phyloP scores from a whole-genome alignment of 1,140 invertebrate species.

The Drosophila kurseongensis region DNA sequence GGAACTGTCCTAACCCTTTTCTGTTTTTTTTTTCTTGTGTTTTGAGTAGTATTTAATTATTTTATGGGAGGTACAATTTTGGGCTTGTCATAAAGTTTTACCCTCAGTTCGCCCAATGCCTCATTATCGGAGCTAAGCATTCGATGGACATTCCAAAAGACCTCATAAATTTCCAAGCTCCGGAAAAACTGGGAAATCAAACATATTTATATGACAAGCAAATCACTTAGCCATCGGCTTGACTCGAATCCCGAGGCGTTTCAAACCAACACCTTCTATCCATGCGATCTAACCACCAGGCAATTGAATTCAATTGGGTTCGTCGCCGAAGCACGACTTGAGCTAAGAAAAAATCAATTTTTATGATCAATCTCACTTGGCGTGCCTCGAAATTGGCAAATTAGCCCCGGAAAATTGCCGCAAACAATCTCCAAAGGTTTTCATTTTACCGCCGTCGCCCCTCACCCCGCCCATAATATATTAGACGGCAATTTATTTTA shows the following conservation, averaged over 20 bases:
- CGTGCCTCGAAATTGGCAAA: slow-evolving; percentile 75
- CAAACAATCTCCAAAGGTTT: slow-evolving; percentile 43
- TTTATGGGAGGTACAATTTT: slow-evolving; percentile 50
- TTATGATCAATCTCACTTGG: slow-evolving; percentile 77
- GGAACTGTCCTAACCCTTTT: slow-evolving; percentile 3
- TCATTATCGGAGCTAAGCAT: slow-evolving; percentile 39
- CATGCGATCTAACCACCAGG: slow-evolving; percentile 32
- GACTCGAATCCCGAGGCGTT: slow-evolving; percentile 30
- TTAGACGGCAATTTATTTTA: slow-evolving; percentile 57
- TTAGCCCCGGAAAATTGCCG: slow-evolving; percentile 68
- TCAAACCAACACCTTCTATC: slow-evolving; percentile 62
- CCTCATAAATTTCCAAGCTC: slow-evolving; percentile 36
- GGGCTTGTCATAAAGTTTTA: slow-evolving; percentile 40
- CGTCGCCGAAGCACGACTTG: slow-evolving; percentile 58
- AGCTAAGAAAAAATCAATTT: slow-evolving; percentile 71
- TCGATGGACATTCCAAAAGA: slow-evolving; percentile 23
- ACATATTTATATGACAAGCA: slow-evolving; percentile 71
- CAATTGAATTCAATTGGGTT: slow-evolving; percentile 79
- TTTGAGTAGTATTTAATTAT: slow-evolving; percentile 65
- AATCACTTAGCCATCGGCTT: slow-evolving; percentile 58
- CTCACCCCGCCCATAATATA: slow-evolving; percentile 16
- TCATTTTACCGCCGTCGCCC: slow-evolving; percentile 6
- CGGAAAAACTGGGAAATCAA: slow-evolving; percentile 44
- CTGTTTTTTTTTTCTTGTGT: slow-evolving; percentile 9
- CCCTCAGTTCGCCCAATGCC: slow-evolving; percentile 2